Evolutionary conservation across 2,888 invertebrate species (phyloP).

Genomic region (Andrena dorsata): DNA sequence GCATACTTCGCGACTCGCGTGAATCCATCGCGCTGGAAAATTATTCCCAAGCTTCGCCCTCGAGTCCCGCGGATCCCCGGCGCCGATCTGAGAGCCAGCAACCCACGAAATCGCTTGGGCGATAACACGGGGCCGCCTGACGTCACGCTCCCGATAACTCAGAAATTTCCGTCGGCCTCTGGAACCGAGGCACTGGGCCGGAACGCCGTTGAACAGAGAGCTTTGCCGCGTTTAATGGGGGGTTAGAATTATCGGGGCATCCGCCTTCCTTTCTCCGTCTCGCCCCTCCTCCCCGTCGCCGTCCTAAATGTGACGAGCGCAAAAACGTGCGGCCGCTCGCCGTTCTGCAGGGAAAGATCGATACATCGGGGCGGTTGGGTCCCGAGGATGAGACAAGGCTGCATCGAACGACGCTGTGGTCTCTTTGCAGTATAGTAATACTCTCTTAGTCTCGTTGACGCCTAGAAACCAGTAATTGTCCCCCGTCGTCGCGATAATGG

Average conservation of each 20-base stretch:
- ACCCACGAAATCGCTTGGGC: slow-evolving; percentile 59
- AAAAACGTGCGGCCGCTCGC: slow-evolving; percentile 26
- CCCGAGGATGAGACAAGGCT: slow-evolving; percentile 6
- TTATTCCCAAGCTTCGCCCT: slow-evolving; percentile 67
- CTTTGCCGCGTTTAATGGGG: slow-evolving; percentile 60
- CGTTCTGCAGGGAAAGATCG: slow-evolving; percentile 15
- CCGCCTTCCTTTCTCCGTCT: not conserved
- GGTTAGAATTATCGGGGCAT: slow-evolving; percentile 61
- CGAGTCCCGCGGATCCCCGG: slow-evolving; percentile 19
- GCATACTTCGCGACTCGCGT: slow-evolving; percentile 42
- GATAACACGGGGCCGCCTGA: slow-evolving; percentile 54
- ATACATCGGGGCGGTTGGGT: not conserved
- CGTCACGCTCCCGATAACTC: slow-evolving; percentile 68
- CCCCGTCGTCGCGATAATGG: not conserved
- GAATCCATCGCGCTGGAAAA: slow-evolving; percentile 74
- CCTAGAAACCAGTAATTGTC: not conserved
- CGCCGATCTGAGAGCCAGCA: slow-evolving; percentile 48
- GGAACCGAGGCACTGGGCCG: slow-evolving; percentile 48
- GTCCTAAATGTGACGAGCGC: slow-evolving; percentile 35
- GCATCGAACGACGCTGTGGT: not conserved
- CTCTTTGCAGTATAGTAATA: slow-evolving; percentile 2
- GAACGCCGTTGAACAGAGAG: slow-evolving; percentile 60
- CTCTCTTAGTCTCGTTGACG: slow-evolving; percentile 1
- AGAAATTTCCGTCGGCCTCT: slow-evolving; percentile 61
- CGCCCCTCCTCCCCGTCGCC: not conserved